These are phyloP conservation scores for Torymus auratus DNA, from an alignment of 2,888 invertebrate genomes.

Conservation along the genomic window DNA sequence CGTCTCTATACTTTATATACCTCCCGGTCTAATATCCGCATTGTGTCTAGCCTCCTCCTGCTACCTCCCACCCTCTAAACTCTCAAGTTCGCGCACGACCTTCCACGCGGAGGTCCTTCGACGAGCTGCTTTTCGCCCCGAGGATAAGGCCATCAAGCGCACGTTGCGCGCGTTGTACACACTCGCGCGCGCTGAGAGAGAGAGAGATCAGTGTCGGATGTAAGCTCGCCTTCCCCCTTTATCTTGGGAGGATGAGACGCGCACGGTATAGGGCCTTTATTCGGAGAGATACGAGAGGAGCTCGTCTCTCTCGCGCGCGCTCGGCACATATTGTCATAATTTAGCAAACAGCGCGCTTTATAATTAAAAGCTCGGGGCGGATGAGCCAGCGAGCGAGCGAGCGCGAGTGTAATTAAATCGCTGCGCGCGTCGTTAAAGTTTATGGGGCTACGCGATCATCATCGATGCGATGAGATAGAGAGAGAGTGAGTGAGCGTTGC, in stretches of 20 bases:
- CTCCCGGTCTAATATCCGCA: constrained; percentile 71
- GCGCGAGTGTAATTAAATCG: not conserved
- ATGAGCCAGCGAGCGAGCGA: not conserved
- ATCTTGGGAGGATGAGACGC: no score
- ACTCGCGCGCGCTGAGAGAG: constrained; percentile 5
- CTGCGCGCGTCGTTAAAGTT: constrained; percentile 26
- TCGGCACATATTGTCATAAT: constrained; percentile 56
- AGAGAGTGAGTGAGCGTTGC: no score
- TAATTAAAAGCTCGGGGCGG: constrained; percentile 51
- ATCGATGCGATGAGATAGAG: not conserved
- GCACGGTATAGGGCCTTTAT: no score
- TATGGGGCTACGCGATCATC: constrained; percentile 11
- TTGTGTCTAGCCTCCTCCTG: constrained; percentile 68
- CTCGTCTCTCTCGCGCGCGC: not conserved
- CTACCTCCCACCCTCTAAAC: constrained; percentile 67
- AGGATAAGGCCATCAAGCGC: constrained; percentile 75
- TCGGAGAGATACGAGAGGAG: no score
- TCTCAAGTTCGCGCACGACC: constrained; percentile 62
- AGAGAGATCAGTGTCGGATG: constrained; percentile 55
- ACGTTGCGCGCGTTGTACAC: constrained; percentile 63
- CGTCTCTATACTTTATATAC: constrained; percentile 70
- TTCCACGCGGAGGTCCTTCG: constrained; percentile 23
- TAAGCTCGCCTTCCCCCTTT: not conserved
- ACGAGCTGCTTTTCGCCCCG: constrained; percentile 64
- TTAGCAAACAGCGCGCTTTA: constrained; percentile 54